Base-by-base conservation (phyloP, 2,113 vertebrate genomes). In the Ovibos moschatus region DNA sequence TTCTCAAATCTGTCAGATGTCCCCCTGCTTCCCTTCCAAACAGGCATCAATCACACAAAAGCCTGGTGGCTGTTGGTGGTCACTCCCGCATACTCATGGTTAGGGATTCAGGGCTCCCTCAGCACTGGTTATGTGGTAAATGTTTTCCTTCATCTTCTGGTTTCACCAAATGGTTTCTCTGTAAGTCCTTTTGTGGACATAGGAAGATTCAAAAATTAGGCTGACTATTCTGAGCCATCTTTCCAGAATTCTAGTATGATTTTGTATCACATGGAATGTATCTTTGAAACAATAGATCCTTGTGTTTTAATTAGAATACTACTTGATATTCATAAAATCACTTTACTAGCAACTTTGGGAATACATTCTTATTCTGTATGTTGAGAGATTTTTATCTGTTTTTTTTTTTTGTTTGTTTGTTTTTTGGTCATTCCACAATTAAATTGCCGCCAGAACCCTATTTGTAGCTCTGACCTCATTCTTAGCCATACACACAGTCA, bases 241-340 rank as follows among this genome's bases (percentile, higher is more conserved):
- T 67, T 36, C 30, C 40, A 53, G 74, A 51, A 60, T 55, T 71
- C 74, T 53, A 51, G 3, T 64, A 5, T 86, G 8, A 91, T 40
- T 64, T 50, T 67, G 47, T 33, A 40, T 87, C 11, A 82, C 40
- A n/a, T 21, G 15, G 11, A 74, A 40, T 62, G 6, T 47, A 76
- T 50, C 28, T 71, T 89, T 89, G 23, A 87, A 71, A 11, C 3
- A 33, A 45, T 40, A 87, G 17, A 84, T 57, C 86, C 23, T 78
- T 87, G 5, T 64, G 64, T 92, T 76, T 96, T 62, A 92, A 64
- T 92, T 33, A 87, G 51, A 76, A 97, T 95, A 81, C n/a, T 27
- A 94, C 15, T 76, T 86, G 47, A 33, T 81, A 74, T 33, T 89
- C 53, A 58, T 60, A 94, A 76, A 96, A 58, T 53, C 30, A 27